Percentiles rank a stretch among this genome's conserved stretches.
phyloP scores from a whole-genome alignment of 2,797 vertebrate genomes.

The Tolypeutes matacus region DNA sequence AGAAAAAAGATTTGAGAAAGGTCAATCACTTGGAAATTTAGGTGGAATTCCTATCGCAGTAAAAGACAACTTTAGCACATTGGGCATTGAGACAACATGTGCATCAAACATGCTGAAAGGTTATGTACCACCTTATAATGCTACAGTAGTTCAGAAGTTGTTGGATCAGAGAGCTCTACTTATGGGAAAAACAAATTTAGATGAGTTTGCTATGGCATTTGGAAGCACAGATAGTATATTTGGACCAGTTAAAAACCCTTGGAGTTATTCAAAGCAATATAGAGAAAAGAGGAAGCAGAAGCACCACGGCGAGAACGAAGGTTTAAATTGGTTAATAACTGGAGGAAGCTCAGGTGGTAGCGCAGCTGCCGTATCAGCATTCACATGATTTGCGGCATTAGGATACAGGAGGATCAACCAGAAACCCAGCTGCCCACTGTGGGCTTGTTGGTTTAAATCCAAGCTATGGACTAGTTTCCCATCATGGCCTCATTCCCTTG shows the following conservation, averaged over 20 bases:
- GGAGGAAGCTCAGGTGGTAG: slow-evolving; percentile 99
- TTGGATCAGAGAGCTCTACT: no score
- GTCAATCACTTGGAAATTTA: no score
- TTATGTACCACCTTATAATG: no score
- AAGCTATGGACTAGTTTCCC: slow-evolving; percentile 96
- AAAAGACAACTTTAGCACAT: no score
- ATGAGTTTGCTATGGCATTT: slow-evolving; percentile 81
- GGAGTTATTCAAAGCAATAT: slow-evolving; percentile 94
- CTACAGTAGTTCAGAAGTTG: no score
- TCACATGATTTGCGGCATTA: slow-evolving; percentile 93
- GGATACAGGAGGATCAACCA: slow-evolving; percentile 98
- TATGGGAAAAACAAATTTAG: no score
- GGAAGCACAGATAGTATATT: slow-evolving; percentile 95
- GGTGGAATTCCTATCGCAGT: no score
- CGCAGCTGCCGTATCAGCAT: slow-evolving; percentile 93
- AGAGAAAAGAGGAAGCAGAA: slow-evolving; percentile 83
- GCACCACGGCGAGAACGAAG: slow-evolving; percentile 69
- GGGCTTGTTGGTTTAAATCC: slow-evolving; percentile 97
- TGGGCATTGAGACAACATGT: no score
- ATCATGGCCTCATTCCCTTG: slow-evolving; percentile 97
- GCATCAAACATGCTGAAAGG: no score
- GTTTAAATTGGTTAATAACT: slow-evolving; percentile 92
- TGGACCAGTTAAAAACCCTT: slow-evolving; percentile 97
- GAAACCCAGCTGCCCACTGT: slow-evolving; percentile 96
- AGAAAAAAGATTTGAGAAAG: no score